Percentiles rank a stretch among this genome's conserved stretches.
phyloP scores from a whole-genome alignment of 2,888 invertebrate species.

The Alsophila aescularia region DNA sequence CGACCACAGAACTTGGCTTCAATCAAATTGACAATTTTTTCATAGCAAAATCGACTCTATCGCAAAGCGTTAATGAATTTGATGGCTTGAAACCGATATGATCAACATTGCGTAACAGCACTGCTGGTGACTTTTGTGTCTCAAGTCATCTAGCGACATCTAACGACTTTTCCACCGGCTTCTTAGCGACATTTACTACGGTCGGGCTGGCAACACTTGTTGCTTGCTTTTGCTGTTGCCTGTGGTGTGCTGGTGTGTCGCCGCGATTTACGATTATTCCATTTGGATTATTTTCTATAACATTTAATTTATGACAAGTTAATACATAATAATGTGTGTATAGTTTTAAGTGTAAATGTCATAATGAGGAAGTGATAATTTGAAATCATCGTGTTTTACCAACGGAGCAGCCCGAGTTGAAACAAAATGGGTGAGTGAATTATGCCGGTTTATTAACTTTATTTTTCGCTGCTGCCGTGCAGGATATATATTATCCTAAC shows the following conservation, averaged over 20 bases:
- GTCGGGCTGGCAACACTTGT: too few relatives aligned
- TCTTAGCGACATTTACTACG: too few relatives aligned
- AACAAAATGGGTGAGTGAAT: slow-evolving; percentile 79
- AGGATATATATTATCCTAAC: neutral
- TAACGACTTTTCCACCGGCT: too few relatives aligned
- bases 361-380: slow-evolving; percentile 58
- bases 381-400: slow-evolving; percentile 44
- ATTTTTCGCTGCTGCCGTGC: slow-evolving; percentile 21
- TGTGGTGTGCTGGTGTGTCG: neutral
- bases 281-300: neutral
- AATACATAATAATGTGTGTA: slow-evolving; percentile 34
- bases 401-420: slow-evolving; percentile 44
- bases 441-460: slow-evolving; percentile 61
- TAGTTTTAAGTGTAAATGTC: slow-evolving; percentile 57
- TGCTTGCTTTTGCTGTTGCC: too few relatives aligned
- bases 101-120: too few relatives aligned
- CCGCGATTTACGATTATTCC: neutral
- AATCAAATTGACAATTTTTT: too few relatives aligned
- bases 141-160: too few relatives aligned
- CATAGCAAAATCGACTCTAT: too few relatives aligned
- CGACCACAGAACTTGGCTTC: too few relatives aligned
- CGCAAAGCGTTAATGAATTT: too few relatives aligned
- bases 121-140: too few relatives aligned
- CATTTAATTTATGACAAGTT: neutral
- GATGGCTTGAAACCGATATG: too few relatives aligned